A percentile compares a stretch with the other conserved stretches of the same genome.
Conservation (phyloP, 92 coral and sea anemone species). For the Porites cylindrica region DNA sequence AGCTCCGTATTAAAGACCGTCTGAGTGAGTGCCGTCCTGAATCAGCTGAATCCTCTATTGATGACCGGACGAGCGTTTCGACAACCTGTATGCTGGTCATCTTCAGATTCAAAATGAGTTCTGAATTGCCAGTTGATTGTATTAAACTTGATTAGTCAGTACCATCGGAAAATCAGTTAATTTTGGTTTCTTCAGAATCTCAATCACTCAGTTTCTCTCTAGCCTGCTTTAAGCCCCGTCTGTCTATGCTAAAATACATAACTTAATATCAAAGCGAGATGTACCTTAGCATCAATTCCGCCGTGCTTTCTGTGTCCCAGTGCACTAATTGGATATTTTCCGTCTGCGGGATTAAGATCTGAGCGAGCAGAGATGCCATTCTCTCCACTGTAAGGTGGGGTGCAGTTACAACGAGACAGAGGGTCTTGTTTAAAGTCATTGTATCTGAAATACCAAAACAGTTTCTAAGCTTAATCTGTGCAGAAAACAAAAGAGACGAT, state of each 20-base stretch:
- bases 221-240: neutral
- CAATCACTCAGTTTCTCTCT: too few species aligned
- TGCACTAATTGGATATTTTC: slow-evolving; percentile 81
- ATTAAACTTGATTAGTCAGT: too few species aligned
- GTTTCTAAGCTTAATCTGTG: neutral
- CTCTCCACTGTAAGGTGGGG: slow-evolving; percentile 98
- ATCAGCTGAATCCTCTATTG: too few species aligned
- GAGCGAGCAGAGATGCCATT: slow-evolving; percentile 95
- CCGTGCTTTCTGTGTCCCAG: slow-evolving; percentile 94
- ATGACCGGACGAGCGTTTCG: too few species aligned
- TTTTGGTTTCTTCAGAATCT: too few species aligned
- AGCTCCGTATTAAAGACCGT: too few species aligned
- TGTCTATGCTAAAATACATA: neutral
- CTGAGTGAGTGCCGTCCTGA: too few species aligned
- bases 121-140: too few species aligned
- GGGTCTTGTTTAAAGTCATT: slow-evolving; percentile 94
- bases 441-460: slow-evolving; percentile 62
- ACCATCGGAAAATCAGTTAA: too few species aligned
- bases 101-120: too few species aligned
- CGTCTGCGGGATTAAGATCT: slow-evolving; percentile 94
- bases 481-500: neutral
- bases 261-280: neutral
- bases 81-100: too few species aligned
- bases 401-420: slow-evolving; percentile 90
- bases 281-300: slow-evolving; percentile 95